These are phyloP conservation scores for Candoia aspera DNA, from an alignment of 2,113 vertebrate species.

Conservation along the genomic window DNA sequence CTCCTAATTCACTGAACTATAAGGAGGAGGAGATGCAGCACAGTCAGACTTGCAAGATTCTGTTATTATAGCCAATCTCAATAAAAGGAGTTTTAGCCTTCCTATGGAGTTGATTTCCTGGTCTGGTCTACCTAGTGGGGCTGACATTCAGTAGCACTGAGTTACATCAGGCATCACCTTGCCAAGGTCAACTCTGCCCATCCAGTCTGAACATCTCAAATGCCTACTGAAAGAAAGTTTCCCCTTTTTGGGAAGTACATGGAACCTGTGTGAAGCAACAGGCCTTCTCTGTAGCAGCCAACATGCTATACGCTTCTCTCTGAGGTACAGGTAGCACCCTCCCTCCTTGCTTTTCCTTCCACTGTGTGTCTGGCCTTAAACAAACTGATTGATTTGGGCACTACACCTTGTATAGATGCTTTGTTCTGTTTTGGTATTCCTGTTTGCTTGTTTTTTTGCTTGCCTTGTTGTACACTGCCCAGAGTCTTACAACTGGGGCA, in stretches of 20 bases:
- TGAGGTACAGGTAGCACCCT: not conserved
- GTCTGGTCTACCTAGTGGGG: not conserved
- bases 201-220: not conserved
- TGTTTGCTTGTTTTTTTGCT: not conserved
- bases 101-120: not conserved
- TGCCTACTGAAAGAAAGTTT: not conserved
- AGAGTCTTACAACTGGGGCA: not conserved
- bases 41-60: not conserved
- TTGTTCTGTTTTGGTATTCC: not conserved
- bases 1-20: not conserved
- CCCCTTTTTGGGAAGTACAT: not conserved
- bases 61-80: not conserved
- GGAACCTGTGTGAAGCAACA: not conserved
- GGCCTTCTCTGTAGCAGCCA: not conserved
- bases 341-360: not conserved
- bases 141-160: not conserved
- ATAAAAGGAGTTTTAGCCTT: not conserved
- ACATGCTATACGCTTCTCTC: not conserved
- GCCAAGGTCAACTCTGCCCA: not conserved
- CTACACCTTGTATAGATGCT: not conserved
- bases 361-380: not conserved
- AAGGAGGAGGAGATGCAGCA: not conserved
- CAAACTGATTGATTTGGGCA: not conserved
- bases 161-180: not conserved
- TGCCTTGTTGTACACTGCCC: not conserved